phyloP scores from a whole-genome alignment of 1,140 invertebrate species.

The Thereuonema tuberculata region DNA sequence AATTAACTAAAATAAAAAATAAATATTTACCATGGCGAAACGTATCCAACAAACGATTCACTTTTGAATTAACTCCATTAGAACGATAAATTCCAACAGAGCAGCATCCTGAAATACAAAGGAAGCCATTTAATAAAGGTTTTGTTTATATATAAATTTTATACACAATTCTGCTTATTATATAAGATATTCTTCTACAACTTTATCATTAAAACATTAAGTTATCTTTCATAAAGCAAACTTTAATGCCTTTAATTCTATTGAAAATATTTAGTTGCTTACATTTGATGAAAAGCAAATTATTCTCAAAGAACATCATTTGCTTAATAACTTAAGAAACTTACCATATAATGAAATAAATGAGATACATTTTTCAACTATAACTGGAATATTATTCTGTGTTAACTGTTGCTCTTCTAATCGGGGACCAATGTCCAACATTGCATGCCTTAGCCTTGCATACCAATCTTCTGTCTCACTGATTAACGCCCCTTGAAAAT shows the following conservation, averaged over 20 bases:
- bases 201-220: too few species aligned
- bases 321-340: too few species aligned
- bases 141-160: too few species aligned
- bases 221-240: background rate
- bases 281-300: too few species aligned
- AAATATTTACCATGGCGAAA: conserved; percentile 41
- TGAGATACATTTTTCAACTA: conserved; percentile 79
- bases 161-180: too few species aligned
- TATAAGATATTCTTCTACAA: too few species aligned
- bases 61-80: conserved; percentile 56
- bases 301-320: too few species aligned
- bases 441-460: conserved; percentile 52
- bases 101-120: conserved; percentile 47
- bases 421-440: conserved; percentile 55
- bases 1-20: too few species aligned
- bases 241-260: conserved; percentile 1
- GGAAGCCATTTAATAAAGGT: too few species aligned
- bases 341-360: conserved; percentile 70
- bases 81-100: conserved; percentile 72
- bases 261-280: too few species aligned
- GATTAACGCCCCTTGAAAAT: conserved; percentile 51
- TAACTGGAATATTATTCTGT: conserved; percentile 66
- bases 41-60: conserved; percentile 52
- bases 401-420: conserved; percentile 73
- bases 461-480: conserved; percentile 44